Evolutionary conservation across 2,113 vertebrate species (phyloP).

Genomic region (Nycticebus coucang): DNA sequence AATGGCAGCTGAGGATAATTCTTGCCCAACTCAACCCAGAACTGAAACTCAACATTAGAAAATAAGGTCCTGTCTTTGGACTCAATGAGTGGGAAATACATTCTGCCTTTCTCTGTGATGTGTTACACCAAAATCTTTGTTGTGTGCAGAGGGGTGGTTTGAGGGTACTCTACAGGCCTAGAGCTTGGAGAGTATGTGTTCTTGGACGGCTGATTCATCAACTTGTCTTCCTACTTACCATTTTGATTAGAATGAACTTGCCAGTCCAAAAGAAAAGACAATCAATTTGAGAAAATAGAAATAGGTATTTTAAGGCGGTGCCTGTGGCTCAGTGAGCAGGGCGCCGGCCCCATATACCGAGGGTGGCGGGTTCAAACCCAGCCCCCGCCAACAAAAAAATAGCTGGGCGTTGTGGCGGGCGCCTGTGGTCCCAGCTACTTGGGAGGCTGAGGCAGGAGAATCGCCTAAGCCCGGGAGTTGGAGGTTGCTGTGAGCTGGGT

Average conservation of each 20-base stretch:
- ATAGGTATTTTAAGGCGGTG: constrained; percentile 61
- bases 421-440: no score
- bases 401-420: no score
- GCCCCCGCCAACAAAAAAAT: no score
- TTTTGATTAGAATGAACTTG: constrained; percentile 60
- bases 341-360: no score
- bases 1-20: constrained; percentile 38
- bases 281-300: constrained; percentile 66
- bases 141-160: not conserved
- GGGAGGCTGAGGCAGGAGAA: no score
- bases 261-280: constrained; percentile 56
- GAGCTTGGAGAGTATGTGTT: not conserved
- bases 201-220: not conserved
- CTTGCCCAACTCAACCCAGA: constrained; percentile 39
- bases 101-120: constrained; percentile 48
- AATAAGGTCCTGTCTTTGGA: constrained; percentile 30
- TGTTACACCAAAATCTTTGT: not conserved
- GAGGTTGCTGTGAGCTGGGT: no score
- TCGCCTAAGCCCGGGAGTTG: no score
- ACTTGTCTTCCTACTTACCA: constrained; percentile 18
- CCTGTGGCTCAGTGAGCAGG: no score
- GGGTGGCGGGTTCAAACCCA: no score
- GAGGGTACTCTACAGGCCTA: not conserved
- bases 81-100: constrained; percentile 8
- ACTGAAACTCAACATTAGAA: constrained; percentile 56